Percentiles rank a stretch among this genome's conserved stretches.
phyloP scores from a whole-genome alignment of 2,888 invertebrate genomes.

The Drosophila anomelani region DNA sequence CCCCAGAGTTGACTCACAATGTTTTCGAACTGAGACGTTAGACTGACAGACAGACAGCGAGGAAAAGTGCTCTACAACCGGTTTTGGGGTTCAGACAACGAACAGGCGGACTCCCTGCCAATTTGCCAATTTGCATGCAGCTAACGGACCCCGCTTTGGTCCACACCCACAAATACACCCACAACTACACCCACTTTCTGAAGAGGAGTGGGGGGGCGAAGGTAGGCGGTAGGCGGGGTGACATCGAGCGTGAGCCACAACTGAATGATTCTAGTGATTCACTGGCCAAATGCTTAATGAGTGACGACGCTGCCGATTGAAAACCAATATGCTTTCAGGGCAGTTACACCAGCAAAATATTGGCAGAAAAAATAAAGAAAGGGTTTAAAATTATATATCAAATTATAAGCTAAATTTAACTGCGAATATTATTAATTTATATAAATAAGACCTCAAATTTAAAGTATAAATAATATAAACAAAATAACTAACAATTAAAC shows the following conservation, averaged over 20 bases:
- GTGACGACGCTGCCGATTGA: constrained; percentile 51
- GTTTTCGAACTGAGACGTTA: constrained; percentile 23
- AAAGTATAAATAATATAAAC: too few species aligned
- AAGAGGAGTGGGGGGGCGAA: neutral
- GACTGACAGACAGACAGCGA: constrained; percentile 23
- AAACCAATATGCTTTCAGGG: constrained; percentile 9
- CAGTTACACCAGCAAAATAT: neutral
- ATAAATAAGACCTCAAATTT: too few species aligned
- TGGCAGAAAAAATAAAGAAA: neutral
- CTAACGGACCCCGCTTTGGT: constrained; percentile 36
- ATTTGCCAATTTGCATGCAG: constrained; percentile 68
- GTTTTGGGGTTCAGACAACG: constrained; percentile 24
- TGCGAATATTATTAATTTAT: too few species aligned
- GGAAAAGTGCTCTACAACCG: constrained; percentile 48
- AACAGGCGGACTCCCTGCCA: constrained; percentile 15
- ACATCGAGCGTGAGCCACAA: constrained; percentile 62
- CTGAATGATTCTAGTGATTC: constrained; percentile 69
- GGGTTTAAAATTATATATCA: neutral
- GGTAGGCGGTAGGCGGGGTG: constrained; percentile 16
- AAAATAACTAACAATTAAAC: too few species aligned
- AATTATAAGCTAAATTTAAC: too few species aligned
- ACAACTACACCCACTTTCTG: constrained; percentile 34
- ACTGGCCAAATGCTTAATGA: constrained; percentile 62
- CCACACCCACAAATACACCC: constrained; percentile 40
- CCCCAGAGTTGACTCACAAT: constrained; percentile 60